These are phyloP conservation scores for Aurelia aurita complex sp. Pacific DNA, from an alignment of 30 jellyfish, hydroid and myxozoan genomes.

Conservation along the genomic window DNA sequence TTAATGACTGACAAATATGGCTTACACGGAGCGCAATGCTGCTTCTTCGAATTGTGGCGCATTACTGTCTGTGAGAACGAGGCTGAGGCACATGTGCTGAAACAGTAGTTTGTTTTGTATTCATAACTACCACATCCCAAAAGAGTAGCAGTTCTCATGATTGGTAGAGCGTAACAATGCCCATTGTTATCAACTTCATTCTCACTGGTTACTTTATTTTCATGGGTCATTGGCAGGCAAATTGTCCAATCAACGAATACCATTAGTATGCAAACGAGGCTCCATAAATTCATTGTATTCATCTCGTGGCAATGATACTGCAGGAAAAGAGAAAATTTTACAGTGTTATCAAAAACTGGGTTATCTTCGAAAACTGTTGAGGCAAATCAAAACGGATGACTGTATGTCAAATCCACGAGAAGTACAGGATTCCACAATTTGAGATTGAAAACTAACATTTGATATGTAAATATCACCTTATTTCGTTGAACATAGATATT, in stretches of 20 bases:
- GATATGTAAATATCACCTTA: too few relatives aligned
- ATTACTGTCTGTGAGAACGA: neutral
- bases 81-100: constrained; percentile 1
- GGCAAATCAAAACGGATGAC: too few relatives aligned
- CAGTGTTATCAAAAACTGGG: too few relatives aligned
- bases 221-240: neutral
- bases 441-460: too few relatives aligned
- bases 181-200: neutral
- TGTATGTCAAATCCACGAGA: too few relatives aligned
- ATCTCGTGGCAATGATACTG: too few relatives aligned
- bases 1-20: constrained; percentile 50
- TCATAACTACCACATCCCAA: constrained; percentile 34
- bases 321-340: too few relatives aligned
- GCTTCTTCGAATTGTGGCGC: neutral
- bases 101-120: constrained; percentile 31
- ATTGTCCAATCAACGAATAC: neutral
- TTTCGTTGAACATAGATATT: too few relatives aligned
- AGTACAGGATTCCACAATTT: too few relatives aligned
- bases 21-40: constrained; percentile 8
- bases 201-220: neutral
- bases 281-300: too few relatives aligned
- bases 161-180: constrained; percentile 30
- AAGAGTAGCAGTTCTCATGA: constrained; percentile 18
- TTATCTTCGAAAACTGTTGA: too few relatives aligned
- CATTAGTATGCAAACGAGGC: neutral